phyloP scores from a whole-genome alignment of 2,888 invertebrate genomes.

The Priocnemis perturbator region DNA sequence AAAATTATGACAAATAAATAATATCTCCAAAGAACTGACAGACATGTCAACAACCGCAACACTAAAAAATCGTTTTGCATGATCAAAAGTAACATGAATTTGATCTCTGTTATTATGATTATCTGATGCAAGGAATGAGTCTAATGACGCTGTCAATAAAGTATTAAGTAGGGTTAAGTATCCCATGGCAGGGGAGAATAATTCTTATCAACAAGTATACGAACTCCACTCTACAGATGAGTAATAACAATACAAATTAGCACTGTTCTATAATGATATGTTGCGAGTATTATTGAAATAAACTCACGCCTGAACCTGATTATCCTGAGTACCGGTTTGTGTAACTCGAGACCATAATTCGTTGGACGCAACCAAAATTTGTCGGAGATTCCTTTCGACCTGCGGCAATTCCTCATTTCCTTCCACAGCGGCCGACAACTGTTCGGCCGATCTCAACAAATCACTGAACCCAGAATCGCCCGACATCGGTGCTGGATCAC shows the following conservation, averaged over 20 bases:
- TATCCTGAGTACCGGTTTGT: constrained; percentile 90
- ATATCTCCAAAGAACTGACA: no score
- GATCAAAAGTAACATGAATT: no score
- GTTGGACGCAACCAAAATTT: constrained; percentile 93
- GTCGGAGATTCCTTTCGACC: constrained; percentile 92
- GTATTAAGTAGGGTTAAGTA: constrained; percentile 34
- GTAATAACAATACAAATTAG: not conserved
- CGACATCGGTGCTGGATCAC: constrained; percentile 30
- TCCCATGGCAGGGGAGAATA: not conserved
- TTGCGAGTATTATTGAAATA: constrained; percentile 6
- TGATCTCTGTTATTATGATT: no score
- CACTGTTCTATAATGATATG: not conserved
- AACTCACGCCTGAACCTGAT: constrained; percentile 88
- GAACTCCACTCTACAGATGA: not conserved
- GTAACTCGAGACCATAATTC: constrained; percentile 92
- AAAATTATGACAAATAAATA: no score
- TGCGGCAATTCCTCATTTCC: constrained; percentile 88
- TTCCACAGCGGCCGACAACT: constrained; percentile 91
- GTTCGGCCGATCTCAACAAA: constrained; percentile 93
- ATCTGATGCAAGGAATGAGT: no score
- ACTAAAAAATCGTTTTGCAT: no score
- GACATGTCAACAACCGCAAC: no score
- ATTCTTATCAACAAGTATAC: no score
- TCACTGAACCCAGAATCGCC: constrained; percentile 85
- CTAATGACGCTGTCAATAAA: no score